phyloP scores from a whole-genome alignment of 1,140 invertebrate species.

The Brachionus rotundiformis region DNA sequence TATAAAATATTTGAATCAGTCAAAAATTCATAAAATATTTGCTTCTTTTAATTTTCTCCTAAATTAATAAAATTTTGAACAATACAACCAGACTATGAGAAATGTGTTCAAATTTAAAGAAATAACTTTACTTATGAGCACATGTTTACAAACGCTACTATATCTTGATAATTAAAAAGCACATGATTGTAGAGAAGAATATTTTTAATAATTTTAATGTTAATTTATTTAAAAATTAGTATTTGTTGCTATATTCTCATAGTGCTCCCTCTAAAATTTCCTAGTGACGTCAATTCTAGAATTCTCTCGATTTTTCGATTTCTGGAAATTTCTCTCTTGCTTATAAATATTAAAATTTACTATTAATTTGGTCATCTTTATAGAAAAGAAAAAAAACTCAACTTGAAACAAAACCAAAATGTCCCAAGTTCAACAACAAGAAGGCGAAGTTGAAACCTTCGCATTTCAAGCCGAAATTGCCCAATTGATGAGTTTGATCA shows the following conservation, averaged over 20 bases:
- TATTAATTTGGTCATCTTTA: background rate
- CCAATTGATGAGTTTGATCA: slow-evolving; percentile 91
- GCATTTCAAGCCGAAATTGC: slow-evolving; percentile 92
- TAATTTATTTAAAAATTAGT: background rate
- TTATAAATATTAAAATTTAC: slow-evolving; percentile 1
- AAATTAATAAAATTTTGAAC: background rate
- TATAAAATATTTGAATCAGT: too few relatives aligned
- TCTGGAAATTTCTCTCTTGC: slow-evolving; percentile 9
- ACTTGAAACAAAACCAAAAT: background rate
- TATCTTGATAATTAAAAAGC: background rate
- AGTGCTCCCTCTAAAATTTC: slow-evolving; percentile 12
- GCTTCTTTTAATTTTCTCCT: too few relatives aligned
- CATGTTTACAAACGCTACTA: background rate
- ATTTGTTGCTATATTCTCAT: background rate
- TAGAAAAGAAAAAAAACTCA: background rate
- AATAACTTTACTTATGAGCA: background rate
- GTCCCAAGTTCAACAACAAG: slow-evolving; percentile 37
- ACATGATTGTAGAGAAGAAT: background rate
- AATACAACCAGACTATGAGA: background rate
- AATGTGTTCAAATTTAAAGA: background rate
- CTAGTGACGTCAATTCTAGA: slow-evolving; percentile 21
- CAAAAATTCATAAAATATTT: too few relatives aligned
- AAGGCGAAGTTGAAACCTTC: slow-evolving; percentile 65
- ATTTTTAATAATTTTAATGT: background rate
- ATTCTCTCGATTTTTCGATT: slow-evolving; percentile 33